Evolutionary conservation across 2,113 vertebrate species (phyloP), one percentile per base, ranked within the genome.

Genomic region (Phoenicopterus ruber): DNA sequence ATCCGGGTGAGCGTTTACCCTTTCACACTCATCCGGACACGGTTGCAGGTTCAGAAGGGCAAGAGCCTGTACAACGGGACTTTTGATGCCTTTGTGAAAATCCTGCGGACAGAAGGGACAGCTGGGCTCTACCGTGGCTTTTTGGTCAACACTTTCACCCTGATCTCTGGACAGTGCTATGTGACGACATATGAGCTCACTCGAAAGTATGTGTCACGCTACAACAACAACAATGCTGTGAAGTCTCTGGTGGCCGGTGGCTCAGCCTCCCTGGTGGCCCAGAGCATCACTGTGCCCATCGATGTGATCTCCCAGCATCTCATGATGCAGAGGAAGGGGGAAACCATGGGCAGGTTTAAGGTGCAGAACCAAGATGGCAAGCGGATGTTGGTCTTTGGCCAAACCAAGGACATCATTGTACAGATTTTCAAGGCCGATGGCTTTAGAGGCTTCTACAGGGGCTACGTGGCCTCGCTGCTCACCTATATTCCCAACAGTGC

Each of bases 401-500:
- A 99, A 47, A 99, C 98, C 28, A 98, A 98, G 72, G 99, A 99
- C 80, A 99, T 99, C 65, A 98, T 99, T 5, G 95, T 98, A 11
- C 99, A 99, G 98, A 99, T 99, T 83, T 99, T 99, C 85, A 98
- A 96, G 42, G 98, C 98, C 0, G 99, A 99, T 1, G 99, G 99
- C 4, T 98, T 99, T 21, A 97, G 98, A 13, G 99, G 99, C 2
- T 99, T 99, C 98, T 99, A 99, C 97, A 94, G 99, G 29, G 99
- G 99, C 52, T 99, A 99, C 1, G 98, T 99, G 92, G 99, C 99
- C 7, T 99, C 99, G 0, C 98, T 99, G 25, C 99, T 99, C 57
- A 99, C 99, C 29, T 99, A 99, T 95, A 99, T 99, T 96, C 99
- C 99, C 11, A 99, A 99, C 98, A 99, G 99, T 13, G 99, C 99